These are phyloP conservation scores for Epinotia bilunana DNA, from an alignment of 2,888 invertebrate species.

Conservation along the genomic window DNA sequence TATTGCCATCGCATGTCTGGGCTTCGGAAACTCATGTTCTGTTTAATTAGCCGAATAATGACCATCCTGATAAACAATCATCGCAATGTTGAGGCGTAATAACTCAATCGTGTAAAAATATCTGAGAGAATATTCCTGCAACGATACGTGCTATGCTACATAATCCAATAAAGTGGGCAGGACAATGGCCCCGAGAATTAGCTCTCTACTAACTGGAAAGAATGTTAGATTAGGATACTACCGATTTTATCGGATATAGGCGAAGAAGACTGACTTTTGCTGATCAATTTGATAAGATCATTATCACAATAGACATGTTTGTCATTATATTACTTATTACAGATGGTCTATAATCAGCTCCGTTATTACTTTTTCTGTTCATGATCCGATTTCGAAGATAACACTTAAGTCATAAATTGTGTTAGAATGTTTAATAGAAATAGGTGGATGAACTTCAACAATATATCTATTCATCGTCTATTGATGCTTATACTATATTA, in stretches of 20 bases:
- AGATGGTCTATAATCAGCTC: background rate
- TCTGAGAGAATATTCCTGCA: conserved; percentile 6
- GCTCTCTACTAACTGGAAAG: conserved; percentile 4
- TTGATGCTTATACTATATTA: conserved; percentile 15
- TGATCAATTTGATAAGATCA: conserved; percentile 2
- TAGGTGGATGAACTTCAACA: conserved; percentile 24
- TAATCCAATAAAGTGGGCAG: conserved; percentile 39
- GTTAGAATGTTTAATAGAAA: conserved; percentile 4
- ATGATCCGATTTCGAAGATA: conserved; percentile 1
- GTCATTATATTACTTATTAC: background rate
- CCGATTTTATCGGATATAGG: background rate
- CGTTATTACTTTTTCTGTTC: conserved; percentile 21
- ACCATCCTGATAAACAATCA: conserved; percentile 29
- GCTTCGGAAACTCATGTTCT: conserved; percentile 3
- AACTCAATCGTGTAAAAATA: conserved; percentile 35
- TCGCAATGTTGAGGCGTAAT: conserved; percentile 20
- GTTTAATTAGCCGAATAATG: background rate
- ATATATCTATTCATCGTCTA: background rate
- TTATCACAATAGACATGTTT: conserved; percentile 6
- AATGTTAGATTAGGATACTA: background rate
- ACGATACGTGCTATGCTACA: conserved; percentile 26
- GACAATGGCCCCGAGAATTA: conserved; percentile 24
- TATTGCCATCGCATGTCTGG: background rate
- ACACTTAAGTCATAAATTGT: background rate
- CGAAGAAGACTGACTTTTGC: background rate